Conservation (phyloP, 1,140 invertebrate genomes). For the Drosophila simulans region DNA sequence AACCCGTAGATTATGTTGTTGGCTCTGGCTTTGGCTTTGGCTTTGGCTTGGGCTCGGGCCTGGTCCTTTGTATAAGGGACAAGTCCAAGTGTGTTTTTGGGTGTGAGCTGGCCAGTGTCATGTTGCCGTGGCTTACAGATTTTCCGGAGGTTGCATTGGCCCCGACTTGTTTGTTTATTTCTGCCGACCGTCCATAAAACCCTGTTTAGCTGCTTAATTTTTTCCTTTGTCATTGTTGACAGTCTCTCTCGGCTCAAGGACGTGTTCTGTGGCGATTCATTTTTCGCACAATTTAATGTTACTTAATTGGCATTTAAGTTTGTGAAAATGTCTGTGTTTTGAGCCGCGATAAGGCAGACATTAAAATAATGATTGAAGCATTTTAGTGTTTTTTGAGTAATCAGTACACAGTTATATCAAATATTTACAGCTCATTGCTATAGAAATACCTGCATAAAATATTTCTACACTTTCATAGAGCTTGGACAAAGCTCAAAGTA, state of each 20-base stretch:
- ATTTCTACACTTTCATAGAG: background rate
- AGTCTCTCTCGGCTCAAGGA: constrained; percentile 66
- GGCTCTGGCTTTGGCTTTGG: constrained; percentile 29
- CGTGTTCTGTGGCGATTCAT: constrained; percentile 52
- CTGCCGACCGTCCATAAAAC: constrained; percentile 67
- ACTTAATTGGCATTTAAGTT: constrained; percentile 83
- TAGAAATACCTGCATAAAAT: constrained; percentile 9
- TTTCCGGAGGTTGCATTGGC: constrained; percentile 45
- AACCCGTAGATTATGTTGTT: constrained; percentile 83
- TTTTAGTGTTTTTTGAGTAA: constrained; percentile 34
- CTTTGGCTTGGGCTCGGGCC: constrained; percentile 44
- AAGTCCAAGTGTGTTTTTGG: constrained; percentile 41
- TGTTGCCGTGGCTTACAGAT: constrained; percentile 67
- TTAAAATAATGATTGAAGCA: constrained; percentile 53
- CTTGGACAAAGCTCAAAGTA: background rate
- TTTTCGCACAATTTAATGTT: constrained; percentile 82
- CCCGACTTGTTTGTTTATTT: constrained; percentile 66
- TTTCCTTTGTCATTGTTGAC: constrained; percentile 81
- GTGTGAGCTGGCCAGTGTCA: constrained; percentile 35
- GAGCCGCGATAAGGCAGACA: constrained; percentile 22
- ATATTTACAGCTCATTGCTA: constrained; percentile 6
- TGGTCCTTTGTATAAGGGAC: constrained; percentile 38
- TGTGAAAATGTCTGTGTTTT: constrained; percentile 65
- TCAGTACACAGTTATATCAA: background rate
- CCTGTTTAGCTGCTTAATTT: constrained; percentile 82